Conservation (phyloP, 2,113 vertebrate species). For the Cinclus cinclus region DNA sequence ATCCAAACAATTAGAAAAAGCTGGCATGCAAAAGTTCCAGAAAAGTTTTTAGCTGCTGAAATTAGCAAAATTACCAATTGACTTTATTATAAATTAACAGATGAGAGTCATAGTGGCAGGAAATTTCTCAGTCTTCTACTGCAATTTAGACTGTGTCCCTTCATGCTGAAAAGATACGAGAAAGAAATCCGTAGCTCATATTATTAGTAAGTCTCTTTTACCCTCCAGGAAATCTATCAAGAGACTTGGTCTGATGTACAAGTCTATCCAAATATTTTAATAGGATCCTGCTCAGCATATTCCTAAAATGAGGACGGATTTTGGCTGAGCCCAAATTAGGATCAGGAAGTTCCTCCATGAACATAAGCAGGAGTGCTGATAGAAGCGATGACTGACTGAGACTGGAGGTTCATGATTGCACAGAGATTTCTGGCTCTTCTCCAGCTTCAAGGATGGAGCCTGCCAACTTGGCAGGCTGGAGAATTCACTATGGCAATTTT, state of each 20-base stretch:
- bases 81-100: slow-evolving; percentile 21
- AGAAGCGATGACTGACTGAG: slow-evolving; percentile 70
- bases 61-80: background rate
- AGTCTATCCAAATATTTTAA: slow-evolving; percentile 53
- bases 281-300: slow-evolving; percentile 26
- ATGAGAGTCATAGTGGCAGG: background rate
- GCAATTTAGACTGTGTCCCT: background rate
- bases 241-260: background rate
- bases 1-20: slow-evolving; percentile 23
- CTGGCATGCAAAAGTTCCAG: background rate
- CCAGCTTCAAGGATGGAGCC: slow-evolving; percentile 60
- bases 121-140: slow-evolving; percentile 22
- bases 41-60: slow-evolving; percentile 38
- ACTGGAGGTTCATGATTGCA: slow-evolving; percentile 63
- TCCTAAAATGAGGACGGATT: slow-evolving; percentile 43
- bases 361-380: slow-evolving; percentile 59
- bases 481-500: slow-evolving; percentile 75
- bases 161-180: background rate
- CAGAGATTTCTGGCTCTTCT: slow-evolving; percentile 66
- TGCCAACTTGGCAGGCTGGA: slow-evolving; percentile 78
- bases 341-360: slow-evolving; percentile 40
- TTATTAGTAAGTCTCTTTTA: slow-evolving; percentile 12
- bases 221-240: slow-evolving; percentile 16
- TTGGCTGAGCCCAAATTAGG: slow-evolving; percentile 48
- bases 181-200: background rate